Evolutionary conservation across 2,113 vertebrate genomes (phyloP).

Genomic region (Mobula hypostoma): DNA sequence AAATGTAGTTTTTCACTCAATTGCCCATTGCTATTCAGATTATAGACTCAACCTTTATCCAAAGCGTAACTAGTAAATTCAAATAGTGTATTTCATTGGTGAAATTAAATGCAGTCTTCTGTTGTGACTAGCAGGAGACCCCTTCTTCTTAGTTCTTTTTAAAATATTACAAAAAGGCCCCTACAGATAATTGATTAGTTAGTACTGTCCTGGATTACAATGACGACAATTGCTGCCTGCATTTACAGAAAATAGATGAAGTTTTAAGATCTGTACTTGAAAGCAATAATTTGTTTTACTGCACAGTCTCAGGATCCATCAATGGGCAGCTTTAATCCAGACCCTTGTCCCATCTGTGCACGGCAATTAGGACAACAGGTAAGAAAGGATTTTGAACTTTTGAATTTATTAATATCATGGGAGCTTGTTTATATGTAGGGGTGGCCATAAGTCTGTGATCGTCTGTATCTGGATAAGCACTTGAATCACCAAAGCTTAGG

Average conservation of each 20-base stretch:
- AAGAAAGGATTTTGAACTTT: conserved; percentile 39
- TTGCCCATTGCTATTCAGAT: neutral
- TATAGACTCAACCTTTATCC: neutral
- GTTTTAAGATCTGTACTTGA: neutral
- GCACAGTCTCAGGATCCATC: conserved; percentile 90
- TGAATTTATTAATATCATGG: no score
- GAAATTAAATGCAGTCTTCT: neutral
- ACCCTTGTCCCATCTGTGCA: conserved; percentile 95
- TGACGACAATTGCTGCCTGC: neutral
- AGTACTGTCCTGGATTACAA: neutral
- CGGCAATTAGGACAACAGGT: conserved; percentile 86
- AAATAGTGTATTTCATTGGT: neutral
- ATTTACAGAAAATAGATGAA: neutral
- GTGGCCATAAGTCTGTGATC: no score
- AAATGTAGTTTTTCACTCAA: neutral
- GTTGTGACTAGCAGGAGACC: neutral
- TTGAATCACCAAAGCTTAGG: no score
- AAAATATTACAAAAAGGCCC: neutral
- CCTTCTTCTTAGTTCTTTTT: neutral
- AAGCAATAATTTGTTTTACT: conserved; percentile 22
- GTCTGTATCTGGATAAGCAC: no score
- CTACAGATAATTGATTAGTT: neutral
- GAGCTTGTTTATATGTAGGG: no score
- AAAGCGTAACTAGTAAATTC: neutral
- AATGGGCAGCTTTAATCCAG: conserved; percentile 83